Evolutionary conservation across 2,888 invertebrate genomes (phyloP), one percentile per base, ranked within the genome.

Genomic region (Athrips mouffetella): DNA sequence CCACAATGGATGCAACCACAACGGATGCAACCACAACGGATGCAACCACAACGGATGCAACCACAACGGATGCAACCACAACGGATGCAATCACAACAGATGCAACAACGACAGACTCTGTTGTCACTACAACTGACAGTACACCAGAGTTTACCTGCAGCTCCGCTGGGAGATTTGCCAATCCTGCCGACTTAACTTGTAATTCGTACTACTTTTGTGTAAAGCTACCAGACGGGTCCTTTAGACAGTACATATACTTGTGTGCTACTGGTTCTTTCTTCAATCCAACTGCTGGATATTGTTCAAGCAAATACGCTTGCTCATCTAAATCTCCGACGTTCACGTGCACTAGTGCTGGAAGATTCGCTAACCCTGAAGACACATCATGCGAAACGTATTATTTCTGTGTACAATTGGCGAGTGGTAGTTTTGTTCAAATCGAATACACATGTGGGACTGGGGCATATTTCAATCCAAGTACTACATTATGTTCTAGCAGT

Each of bases 211-310:
- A 70, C 50, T 69, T 75, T 25, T 89, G 89, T 55, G 80, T 80
- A 0, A 50, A 65, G 27, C 50, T 66, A 29, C 47, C 54, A 7
- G 67, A 72, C 46, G 80, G 76, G 0, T 68, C 76, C 0, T 81
- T 62, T 45, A 25, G 64, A 1, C 60, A 75, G 51, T 82, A 80
- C 42, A 50, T 64, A 3, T 89, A 86, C 51, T 82, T 79, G 0
- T 89, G 89, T 52, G 84, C 87, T 0, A 54, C 65, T 2, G 76
- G 78, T 2, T 84, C 87, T 1, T 66, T 77, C 1, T 89, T 89
- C 53, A 84, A 66, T 65, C 87, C 88, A 0, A 58, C 51, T 1
- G 35, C 69, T 10, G 53, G 49, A 8, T 7, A 73, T n/a, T 89
- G 89, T 56, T 84, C 88, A 3, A 61, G 76, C 1, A 62, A 54